Percentiles rank a stretch among this genome's conserved stretches.
phyloP scores from a whole-genome alignment of 1,140 invertebrate species.

The Spodoptera litura region DNA sequence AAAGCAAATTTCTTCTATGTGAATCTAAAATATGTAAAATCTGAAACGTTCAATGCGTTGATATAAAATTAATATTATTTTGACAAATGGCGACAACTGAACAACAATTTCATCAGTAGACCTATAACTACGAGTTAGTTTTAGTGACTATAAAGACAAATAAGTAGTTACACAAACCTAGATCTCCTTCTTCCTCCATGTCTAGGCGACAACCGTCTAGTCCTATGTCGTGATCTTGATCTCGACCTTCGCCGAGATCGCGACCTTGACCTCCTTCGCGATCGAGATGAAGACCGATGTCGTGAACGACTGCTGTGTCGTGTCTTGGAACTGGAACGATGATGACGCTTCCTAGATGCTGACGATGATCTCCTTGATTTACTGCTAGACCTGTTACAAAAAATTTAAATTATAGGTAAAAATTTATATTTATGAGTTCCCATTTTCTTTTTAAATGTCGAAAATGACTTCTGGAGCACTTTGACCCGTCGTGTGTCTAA shows the following conservation, averaged over 20 bases:
- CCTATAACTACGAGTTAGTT: too few species aligned
- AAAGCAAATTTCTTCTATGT: too few species aligned
- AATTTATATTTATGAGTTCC: too few species aligned
- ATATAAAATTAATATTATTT: too few species aligned
- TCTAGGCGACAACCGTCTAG: slow-evolving; percentile 67
- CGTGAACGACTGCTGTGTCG: slow-evolving; percentile 23
- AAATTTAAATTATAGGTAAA: background rate
- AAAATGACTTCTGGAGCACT: too few species aligned
- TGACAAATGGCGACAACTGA: too few species aligned
- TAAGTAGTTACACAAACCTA: slow-evolving; percentile 54
- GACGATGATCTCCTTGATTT: slow-evolving; percentile 72
- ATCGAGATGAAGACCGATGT: slow-evolving; percentile 58
- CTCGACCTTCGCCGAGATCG: slow-evolving; percentile 54
- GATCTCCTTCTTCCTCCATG: slow-evolving; percentile 70
- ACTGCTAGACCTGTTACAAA: slow-evolving; percentile 69
- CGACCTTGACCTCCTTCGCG: slow-evolving; percentile 61
- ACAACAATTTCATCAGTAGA: too few species aligned
- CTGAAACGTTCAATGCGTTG: too few species aligned
- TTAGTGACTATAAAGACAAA: background rate
- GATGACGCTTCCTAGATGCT: slow-evolving; percentile 60
- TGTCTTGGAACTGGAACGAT: slow-evolving; percentile 59
- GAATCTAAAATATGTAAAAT: too few species aligned
- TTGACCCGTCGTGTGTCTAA: too few species aligned
- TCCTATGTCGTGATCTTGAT: slow-evolving; percentile 64
- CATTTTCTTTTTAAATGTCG: too few species aligned